Evolutionary conservation across 1,140 invertebrate genomes (phyloP), one percentile per base, ranked within the genome.

Genomic region (Heliconius hermathena): DNA sequence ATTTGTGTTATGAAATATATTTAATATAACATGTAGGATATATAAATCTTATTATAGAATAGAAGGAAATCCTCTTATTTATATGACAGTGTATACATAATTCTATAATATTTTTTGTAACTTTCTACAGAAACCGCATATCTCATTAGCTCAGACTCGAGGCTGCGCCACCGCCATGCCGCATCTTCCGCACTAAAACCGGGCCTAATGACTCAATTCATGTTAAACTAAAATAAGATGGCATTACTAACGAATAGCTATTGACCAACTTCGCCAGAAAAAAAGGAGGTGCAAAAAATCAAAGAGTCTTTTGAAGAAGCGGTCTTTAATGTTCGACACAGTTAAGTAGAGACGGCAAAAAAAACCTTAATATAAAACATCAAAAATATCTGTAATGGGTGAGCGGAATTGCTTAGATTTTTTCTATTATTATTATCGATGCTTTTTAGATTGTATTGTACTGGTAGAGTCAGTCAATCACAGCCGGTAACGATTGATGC

Each of bases 221-320:
- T 46, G 74, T 60, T 75, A 60, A 52, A 60, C 52, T 36, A 20
- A 57, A 29, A 75, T 38, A 60, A 66, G 60, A 66, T 66, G 60
- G 60, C 60, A 66, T 66, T 66, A 66, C 60, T 79, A 79, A 74
- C 78, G 77, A 78, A 41, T 72, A 26, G 72, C 77, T 74, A 79
- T 79, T 79, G 60, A 74, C 77, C 73, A 73, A 79, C 77, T 79
- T 79, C 49, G 60, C 41, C n/a, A 74, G n/a, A 74, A 60, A 74
- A 52, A 79, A 79, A 79, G 38, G 73, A 38, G 26, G 66, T 76
- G 38, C 57, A 72, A 60, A 70, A 11, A 66, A 66, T 66, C 41
- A 41, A 29, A 70, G 33, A 36, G 36, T 36, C 26, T 71, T 29
- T 66, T 49, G 54, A 79, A 57, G 73, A 36, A 46, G 33, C 60